These are phyloP conservation scores for Parnassius orleans DNA, from an alignment of 2,888 invertebrate genomes.

Conservation along the genomic window DNA sequence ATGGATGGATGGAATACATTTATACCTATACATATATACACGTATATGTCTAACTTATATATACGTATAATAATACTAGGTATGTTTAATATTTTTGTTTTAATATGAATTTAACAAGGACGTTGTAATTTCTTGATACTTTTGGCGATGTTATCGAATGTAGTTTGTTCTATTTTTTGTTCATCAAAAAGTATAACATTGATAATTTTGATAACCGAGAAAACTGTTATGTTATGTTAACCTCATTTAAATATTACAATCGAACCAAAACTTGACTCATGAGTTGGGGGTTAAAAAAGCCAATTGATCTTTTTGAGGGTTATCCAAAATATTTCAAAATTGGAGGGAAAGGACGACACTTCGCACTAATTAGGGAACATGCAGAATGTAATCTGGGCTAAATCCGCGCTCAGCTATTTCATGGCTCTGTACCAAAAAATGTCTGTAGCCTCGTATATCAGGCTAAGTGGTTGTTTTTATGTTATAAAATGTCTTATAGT, in stretches of 20 bases:
- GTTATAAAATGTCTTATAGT: conserved; percentile 14
- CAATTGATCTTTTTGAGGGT: conserved; percentile 54
- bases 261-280: conserved; percentile 8
- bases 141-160: too few relatives aligned
- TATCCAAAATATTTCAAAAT: conserved; percentile 52
- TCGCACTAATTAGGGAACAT: conserved; percentile 41
- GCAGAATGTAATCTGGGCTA: conserved; percentile 36
- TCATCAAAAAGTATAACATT: neutral
- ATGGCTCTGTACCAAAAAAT: conserved; percentile 24
- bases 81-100: too few relatives aligned
- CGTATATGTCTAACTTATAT: too few relatives aligned
- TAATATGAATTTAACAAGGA: too few relatives aligned
- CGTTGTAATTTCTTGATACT: too few relatives aligned
- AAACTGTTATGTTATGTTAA: too few relatives aligned
- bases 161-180: conserved; percentile 1
- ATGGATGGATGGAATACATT: too few relatives aligned
- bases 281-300: conserved; percentile 10
- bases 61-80: too few relatives aligned
- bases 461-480: conserved; percentile 15
- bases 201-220: too few relatives aligned
- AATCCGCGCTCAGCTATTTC: conserved; percentile 19
- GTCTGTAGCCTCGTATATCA: conserved; percentile 7
- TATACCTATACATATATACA: too few relatives aligned
- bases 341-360: conserved; percentile 42
- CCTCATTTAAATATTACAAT: neutral